Percentiles rank a stretch among this genome's conserved stretches.
phyloP scores from a whole-genome alignment of 2,888 invertebrate species.

The Drosophila mayaguana region DNA sequence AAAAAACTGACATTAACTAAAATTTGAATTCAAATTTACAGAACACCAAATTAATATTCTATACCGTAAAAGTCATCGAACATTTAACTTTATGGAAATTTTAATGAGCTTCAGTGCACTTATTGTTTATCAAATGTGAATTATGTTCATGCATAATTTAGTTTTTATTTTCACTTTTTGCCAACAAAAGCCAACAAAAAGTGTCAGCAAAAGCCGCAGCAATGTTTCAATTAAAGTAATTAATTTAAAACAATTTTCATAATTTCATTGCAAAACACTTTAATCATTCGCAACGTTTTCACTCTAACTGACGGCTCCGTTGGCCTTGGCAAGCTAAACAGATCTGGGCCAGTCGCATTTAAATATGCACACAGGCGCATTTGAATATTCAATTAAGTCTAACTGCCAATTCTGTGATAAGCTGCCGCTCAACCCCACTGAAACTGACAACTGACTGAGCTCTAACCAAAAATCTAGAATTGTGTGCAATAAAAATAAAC shows the following conservation, averaged over 20 bases:
- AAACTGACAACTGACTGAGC: slow-evolving; percentile 14
- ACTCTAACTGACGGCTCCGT: slow-evolving; percentile 9
- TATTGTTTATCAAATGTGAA: slow-evolving; percentile 26
- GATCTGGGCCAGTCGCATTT: slow-evolving; percentile 7
- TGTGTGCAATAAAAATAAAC: slow-evolving; percentile 43
- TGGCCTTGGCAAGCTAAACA: slow-evolving; percentile 2
- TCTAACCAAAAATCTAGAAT: slow-evolving; percentile 24
- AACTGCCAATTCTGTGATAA: slow-evolving; percentile 73
- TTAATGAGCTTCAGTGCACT: slow-evolving; percentile 20
- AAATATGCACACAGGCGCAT: slow-evolving; percentile 41
- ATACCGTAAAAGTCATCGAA: not conserved
- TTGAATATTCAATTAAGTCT: slow-evolving; percentile 77
- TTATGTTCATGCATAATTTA: slow-evolving; percentile 13
- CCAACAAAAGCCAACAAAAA: slow-evolving; percentile 12
- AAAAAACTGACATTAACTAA: too few species aligned
- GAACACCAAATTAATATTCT: not conserved
- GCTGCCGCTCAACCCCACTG: slow-evolving; percentile 25
- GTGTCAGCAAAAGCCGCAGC: slow-evolving; percentile 40
- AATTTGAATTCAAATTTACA: not conserved
- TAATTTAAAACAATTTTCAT: slow-evolving; percentile 24
- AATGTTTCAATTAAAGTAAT: slow-evolving; percentile 48
- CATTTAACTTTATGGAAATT: slow-evolving; percentile 22
- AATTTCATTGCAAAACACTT: slow-evolving; percentile 13
- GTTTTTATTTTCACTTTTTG: slow-evolving; percentile 1
- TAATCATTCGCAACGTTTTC: slow-evolving; percentile 2